Evolutionary conservation across 2,797 vertebrate species (phyloP), one percentile per base, ranked within the genome.

Genomic region (Chrysocyon brachyurus): DNA sequence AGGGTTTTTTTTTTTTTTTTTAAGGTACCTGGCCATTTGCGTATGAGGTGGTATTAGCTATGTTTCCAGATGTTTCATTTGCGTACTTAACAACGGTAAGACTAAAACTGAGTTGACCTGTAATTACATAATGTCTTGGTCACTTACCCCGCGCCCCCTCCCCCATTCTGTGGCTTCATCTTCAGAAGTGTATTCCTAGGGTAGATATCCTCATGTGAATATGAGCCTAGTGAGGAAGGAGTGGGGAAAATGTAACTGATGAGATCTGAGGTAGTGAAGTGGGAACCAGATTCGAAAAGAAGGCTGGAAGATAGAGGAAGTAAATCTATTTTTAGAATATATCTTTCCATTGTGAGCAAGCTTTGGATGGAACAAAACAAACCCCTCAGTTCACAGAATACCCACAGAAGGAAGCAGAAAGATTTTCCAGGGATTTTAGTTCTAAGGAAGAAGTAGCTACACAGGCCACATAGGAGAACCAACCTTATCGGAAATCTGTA

Each of bases 231-330:
- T 87, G 83, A 87, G 33, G 52, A 59, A 46, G 56, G 57, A 82
- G 22, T 56, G 28, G 31, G 87, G 87, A 36, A 63, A 87, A 81
- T 90, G 28, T 79, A 82, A 85, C 4, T 70, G 54, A 77, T 93
- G 40, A 78, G 87, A 54, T 85, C 57, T 97, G 98, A 98, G 97
- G 97, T 98, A 98, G 97, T 96, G 66, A 97, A 73, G 90, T 19
- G 88, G 94, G 94, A 91, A 89, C 84, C 36, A 59, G 84, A 90
- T 88, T 95, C 49, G 24, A 72, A 82, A 82, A 94, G 79, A 90
- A 91, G 82, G 56, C 93, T 85, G 77, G 61, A 75, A 78, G 87
- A 61, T 9, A 73, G 14, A 78, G 59, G 63, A 90, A 75, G 77
- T 59, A n/a, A 78, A 52, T 87, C 64, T 89, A n/a, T 75, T 97